Evolutionary conservation across 1,140 invertebrate genomes (phyloP).

Genomic region (Bathynomus jamesi): DNA sequence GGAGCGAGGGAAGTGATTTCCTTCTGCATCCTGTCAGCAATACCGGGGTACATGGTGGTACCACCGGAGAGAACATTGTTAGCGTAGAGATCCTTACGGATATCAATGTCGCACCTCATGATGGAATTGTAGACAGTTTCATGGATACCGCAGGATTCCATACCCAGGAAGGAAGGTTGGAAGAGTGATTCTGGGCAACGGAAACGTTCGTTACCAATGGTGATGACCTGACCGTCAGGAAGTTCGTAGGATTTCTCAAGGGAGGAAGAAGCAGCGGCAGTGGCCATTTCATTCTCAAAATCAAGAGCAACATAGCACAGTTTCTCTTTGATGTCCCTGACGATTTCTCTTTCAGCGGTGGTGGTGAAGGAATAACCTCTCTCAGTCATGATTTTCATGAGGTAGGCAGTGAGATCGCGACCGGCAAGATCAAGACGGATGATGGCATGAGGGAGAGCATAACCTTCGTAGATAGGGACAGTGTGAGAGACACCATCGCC

Average conservation of each 20-base stretch:
- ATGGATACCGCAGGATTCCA: constrained; percentile 75
- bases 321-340: constrained; percentile 88
- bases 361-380: constrained; percentile 49
- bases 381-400: constrained; percentile 86
- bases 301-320: constrained; percentile 83
- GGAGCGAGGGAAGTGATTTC: constrained; percentile 53
- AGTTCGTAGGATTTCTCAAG: constrained; percentile 82
- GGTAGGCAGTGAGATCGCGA: constrained; percentile 78
- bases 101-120: constrained; percentile 57
- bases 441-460: constrained; percentile 58
- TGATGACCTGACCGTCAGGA: constrained; percentile 67
- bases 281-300: constrained; percentile 83
- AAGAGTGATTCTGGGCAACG: constrained; percentile 52
- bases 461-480: constrained; percentile 46
- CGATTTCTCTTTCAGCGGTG: constrained; percentile 76
- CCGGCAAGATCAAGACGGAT: constrained; percentile 78
- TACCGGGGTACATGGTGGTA: constrained; percentile 56
- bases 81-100: constrained; percentile 72
- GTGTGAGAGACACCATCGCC: constrained; percentile 83
- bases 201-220: constrained; percentile 61
- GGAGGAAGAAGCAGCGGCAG: constrained; percentile 56
- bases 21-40: constrained; percentile 54
- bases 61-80: constrained; percentile 59
- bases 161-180: constrained; percentile 62
- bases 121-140: constrained; percentile 73